Percentiles rank a stretch among this genome's conserved stretches.
phyloP scores from a whole-genome alignment of 2,113 vertebrate genomes.

The Rhadina sibilatrix region DNA sequence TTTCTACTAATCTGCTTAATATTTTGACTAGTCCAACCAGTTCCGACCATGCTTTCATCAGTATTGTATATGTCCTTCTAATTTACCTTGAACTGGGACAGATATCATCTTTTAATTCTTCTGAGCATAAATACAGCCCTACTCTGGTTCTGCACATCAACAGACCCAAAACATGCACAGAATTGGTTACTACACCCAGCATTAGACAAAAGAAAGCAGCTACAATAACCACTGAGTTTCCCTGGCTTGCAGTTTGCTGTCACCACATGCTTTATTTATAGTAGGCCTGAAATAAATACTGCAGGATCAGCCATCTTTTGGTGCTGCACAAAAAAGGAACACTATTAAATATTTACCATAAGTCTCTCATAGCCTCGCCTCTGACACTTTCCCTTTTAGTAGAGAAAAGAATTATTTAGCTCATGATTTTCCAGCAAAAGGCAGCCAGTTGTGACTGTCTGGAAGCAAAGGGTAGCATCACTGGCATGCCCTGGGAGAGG shows the following conservation, averaged over 20 bases:
- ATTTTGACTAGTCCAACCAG: background rate
- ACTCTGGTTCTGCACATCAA: background rate
- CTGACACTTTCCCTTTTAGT: background rate
- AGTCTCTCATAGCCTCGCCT: background rate
- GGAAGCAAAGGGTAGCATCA: background rate
- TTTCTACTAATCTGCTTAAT: background rate
- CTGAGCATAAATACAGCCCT: background rate
- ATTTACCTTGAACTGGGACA: background rate
- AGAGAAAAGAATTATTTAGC: background rate
- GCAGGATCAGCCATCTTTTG: slow-evolving; percentile 37
- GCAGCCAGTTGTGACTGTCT: background rate
- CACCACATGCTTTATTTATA: slow-evolving; percentile 53
- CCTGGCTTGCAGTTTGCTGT: slow-evolving; percentile 22
- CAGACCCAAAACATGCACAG: background rate
- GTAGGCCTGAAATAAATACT: slow-evolving; percentile 47
- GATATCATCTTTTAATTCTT: background rate
- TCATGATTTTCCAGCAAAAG: background rate
- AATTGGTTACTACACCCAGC: background rate
- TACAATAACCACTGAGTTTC: background rate
- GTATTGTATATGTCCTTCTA: background rate
- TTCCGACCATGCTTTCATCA: background rate
- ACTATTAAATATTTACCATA: slow-evolving; percentile 30
- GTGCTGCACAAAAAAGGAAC: background rate
- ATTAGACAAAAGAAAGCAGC: slow-evolving; percentile 33
- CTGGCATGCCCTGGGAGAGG: background rate